Base-by-base conservation (phyloP, 2,113 vertebrate genomes). In the Synchiropus splendidus region DNA sequence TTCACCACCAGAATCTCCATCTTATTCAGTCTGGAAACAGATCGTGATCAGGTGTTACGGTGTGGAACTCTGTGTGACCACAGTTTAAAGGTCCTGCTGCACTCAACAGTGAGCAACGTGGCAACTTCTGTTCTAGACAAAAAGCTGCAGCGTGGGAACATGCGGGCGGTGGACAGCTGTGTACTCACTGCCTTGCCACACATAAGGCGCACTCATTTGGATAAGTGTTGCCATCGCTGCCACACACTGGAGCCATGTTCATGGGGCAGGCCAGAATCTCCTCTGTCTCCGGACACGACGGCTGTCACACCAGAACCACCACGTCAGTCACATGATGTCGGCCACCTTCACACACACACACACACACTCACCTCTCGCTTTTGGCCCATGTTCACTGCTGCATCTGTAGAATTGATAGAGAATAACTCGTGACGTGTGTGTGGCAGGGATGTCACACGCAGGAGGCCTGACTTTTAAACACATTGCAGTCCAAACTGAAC, bases 131-230 rank as follows among this genome's bases (percentile, higher is more conserved):
- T 10, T 16, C 18, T 13, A 38, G 1, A 6, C 1, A 21, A 15
- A 13, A 6, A 2, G 16, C 2, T 39, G 27, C 10, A 12, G 10
- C 4, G 21, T 33, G 11, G 33, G 11, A 1, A 2, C 2, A 6
- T 27, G 35, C 51, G 57, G 42, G 41, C 39, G 16, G 27, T 8
- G 9, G 17, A 18, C 9, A 36, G 48, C 57, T 45, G 49, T 39
- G 41, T 54, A 74, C 85, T 78, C 67, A 87, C 85, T 55, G 71
- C 39, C 68, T 79, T 42, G 83, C 44, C 47, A 52, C 69, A 76
- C 89, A 91, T 62, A 92, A 77, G 31, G 54, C 33, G 37, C 89
- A 91, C 68, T 89, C 87, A 8, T 88, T 92, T 57, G 74, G 46
- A 0, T 92, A 90, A 10, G 87, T 92, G 36, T 71, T 78, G 11